Percentiles rank a stretch among this genome's conserved stretches.
Conservation (phyloP, 2,113 vertebrate species). For the Mustela lutreola region DNA sequence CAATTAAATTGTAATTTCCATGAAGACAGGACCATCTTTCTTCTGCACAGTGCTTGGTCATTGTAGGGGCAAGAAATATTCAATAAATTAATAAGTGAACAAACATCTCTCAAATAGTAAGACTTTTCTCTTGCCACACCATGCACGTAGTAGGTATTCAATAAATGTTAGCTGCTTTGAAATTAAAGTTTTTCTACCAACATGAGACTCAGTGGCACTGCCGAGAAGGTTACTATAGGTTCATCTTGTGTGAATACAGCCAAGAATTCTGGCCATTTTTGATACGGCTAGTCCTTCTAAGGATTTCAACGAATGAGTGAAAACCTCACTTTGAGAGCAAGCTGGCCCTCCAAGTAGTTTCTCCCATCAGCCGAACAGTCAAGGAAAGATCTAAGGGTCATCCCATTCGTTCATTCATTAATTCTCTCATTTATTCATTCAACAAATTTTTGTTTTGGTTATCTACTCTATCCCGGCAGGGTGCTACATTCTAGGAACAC, state of each 20-base stretch:
- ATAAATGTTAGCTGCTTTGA: neutral
- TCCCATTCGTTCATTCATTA: neutral
- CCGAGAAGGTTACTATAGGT: neutral
- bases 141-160: neutral
- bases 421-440: neutral
- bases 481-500: neutral
- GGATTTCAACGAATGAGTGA: neutral
- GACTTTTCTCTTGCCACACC: too few relatives aligned
- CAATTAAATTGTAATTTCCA: neutral
- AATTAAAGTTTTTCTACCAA: neutral
- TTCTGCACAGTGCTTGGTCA: neutral
- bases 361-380: neutral
- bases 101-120: fast-evolving
- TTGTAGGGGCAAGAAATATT: neutral
- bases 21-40: neutral
- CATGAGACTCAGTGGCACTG: too few relatives aligned
- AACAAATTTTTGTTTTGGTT: too few relatives aligned
- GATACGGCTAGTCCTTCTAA: neutral
- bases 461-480: neutral
- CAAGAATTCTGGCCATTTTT: neutral
- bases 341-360: too few relatives aligned
- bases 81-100: neutral
- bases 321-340: neutral
- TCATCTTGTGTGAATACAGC: neutral
- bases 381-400: neutral